Evolutionary conservation across 2,113 vertebrate species (phyloP).

Genomic region (Fulica atra): DNA sequence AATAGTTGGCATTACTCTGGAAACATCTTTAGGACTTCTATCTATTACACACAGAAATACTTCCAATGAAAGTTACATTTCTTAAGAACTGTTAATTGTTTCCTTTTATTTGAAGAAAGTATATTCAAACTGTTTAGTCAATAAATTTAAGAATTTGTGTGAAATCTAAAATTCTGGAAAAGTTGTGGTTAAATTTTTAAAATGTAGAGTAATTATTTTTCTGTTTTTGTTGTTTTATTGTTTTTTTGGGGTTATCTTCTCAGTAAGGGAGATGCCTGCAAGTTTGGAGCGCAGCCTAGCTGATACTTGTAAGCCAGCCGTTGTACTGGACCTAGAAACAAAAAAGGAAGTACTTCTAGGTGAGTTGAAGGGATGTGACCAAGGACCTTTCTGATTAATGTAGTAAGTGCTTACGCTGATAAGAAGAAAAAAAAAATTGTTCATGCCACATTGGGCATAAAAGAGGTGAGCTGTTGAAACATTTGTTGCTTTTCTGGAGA

Average conservation of each 20-base stretch:
- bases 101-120: background rate
- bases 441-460: background rate
- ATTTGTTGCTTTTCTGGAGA: background rate
- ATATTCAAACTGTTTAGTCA: background rate
- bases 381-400: background rate
- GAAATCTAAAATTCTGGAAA: background rate
- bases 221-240: background rate
- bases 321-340: slow-evolving; percentile 63
- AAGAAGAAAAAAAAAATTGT: background rate
- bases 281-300: background rate
- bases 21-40: background rate
- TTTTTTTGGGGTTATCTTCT: background rate
- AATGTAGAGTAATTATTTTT: background rate
- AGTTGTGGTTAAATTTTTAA: background rate
- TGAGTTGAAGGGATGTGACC: slow-evolving; percentile 45
- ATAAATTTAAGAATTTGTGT: background rate
- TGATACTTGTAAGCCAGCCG: slow-evolving; percentile 52
- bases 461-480: background rate
- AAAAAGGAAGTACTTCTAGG: slow-evolving; percentile 58
- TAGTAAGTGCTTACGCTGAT: background rate
- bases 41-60: background rate
- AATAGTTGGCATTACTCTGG: background rate
- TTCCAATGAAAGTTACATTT: background rate
- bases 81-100: background rate
- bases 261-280: slow-evolving; percentile 28